Evolutionary conservation across 2,113 vertebrate species (phyloP), one percentile per base, ranked within the genome.

Genomic region (Halcyon senegalensis): DNA sequence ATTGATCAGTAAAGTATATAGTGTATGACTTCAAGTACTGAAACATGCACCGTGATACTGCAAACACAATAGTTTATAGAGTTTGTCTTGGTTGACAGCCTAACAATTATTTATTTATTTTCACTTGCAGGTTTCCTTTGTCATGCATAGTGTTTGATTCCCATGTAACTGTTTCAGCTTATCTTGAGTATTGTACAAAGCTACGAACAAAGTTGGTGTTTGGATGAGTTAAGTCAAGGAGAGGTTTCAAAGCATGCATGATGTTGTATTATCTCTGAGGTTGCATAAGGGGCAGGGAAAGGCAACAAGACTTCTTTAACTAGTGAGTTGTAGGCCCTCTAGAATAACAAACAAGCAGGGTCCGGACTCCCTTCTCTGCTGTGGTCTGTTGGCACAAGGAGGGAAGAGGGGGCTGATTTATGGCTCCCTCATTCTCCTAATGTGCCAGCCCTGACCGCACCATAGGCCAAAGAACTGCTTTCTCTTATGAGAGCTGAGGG

Each of bases 1-100:
- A 98, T 98, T 86, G 97, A 98, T 98, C 95, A 90, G 92, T 37
- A 84, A 48, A 79, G 96, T 97, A 93, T 96, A 95, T 94, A 93
- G 89, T 70, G 33, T 75, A 95, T 89, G 90, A 74, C 76, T 81
- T 93, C 70, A 97, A 97, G 92, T 91, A 96, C 96, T 83, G 90
- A 95, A 97, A 97, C 94, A 96, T 37, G 72, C 68, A 74, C 73
- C 4, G 19, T 70, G 72, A 84, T 69, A 86, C 62, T 92, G 89
- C 77, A 94, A 96, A 97, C 96, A 97, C 94, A 96, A 79, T 95
- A 48, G 89, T 66, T 90, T 7, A 35, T 37, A 31, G 69, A 64
- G 24, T 66, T 84, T 56, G 58, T 74, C 53, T 87, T 70, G 5
- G 5, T 1, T 90, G 63, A 18, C 46, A 92, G 30, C 35, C 69